Conservation (phyloP, 2,113 vertebrate species). For the Sphyrna mokarran region DNA sequence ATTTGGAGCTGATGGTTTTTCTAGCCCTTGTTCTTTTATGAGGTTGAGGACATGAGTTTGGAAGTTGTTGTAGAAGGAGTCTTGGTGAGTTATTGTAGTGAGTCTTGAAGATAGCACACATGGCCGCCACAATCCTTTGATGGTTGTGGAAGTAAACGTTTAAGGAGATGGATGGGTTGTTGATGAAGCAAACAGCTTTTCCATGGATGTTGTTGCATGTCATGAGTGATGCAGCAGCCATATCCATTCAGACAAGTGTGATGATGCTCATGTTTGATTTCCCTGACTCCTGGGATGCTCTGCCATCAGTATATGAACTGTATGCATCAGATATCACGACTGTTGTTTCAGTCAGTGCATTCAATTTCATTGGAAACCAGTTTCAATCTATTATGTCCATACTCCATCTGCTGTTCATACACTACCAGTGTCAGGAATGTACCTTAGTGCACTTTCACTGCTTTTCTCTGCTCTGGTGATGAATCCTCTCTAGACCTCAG, state of each 20-base stretch:
- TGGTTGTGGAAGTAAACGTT: neutral
- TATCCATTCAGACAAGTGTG: neutral
- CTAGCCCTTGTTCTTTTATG: neutral
- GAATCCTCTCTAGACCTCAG: neutral
- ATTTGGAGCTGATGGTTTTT: neutral
- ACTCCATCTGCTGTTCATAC: neutral
- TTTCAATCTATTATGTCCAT: neutral
- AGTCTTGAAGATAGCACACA: neutral
- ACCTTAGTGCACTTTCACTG: neutral
- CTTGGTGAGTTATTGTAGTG: neutral
- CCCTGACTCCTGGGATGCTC: neutral
- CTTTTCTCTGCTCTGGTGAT: neutral
- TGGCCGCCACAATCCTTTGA: too few relatives aligned
- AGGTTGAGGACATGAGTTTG: neutral
- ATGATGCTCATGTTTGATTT: neutral
- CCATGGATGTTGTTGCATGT: neutral
- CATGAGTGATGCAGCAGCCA: too few relatives aligned
- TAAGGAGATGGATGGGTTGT: neutral
- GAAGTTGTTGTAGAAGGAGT: neutral
- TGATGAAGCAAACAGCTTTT: neutral
- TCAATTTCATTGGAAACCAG: neutral
- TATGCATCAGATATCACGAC: neutral
- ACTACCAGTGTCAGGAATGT: neutral
- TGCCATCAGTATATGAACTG: neutral
- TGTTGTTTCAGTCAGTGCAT: neutral